phyloP scores from a whole-genome alignment of 2,113 vertebrate species.

The Nibea albiflora region DNA sequence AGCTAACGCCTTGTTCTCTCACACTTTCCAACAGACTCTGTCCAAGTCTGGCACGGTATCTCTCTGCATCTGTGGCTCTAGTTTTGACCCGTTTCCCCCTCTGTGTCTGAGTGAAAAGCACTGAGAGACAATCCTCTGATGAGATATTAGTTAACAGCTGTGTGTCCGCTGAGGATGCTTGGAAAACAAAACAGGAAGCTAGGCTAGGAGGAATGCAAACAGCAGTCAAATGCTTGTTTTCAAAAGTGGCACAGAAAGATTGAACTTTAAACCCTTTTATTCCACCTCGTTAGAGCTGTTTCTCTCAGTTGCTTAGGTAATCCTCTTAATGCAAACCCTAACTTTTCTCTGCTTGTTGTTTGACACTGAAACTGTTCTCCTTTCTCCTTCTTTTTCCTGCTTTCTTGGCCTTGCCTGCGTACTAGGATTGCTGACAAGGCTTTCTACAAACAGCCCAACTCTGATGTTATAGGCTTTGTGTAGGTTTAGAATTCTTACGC shows the following conservation, averaged over 20 bases:
- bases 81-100: constrained; percentile 10
- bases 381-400: constrained; percentile 78
- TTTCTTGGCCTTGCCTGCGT: constrained; percentile 78
- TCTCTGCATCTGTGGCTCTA: constrained; percentile 70
- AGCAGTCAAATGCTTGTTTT: constrained; percentile 14
- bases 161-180: constrained; percentile 11
- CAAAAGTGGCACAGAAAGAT: background rate
- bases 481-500: constrained; percentile 86
- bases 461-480: constrained; percentile 98
- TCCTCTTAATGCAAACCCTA: constrained; percentile 30
- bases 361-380: constrained; percentile 86
- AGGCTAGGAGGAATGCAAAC: constrained; percentile 38
- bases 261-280: background rate
- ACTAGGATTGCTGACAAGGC: constrained; percentile 99
- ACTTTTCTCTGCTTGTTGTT: constrained; percentile 66
- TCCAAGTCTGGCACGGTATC: constrained; percentile 83
- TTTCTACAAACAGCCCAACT: constrained; percentile 99
- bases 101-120: constrained; percentile 31
- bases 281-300: constrained; percentile 56
- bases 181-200: constrained; percentile 54
- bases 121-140: constrained; percentile 59
- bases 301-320: constrained; percentile 48
- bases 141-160: constrained; percentile 36
- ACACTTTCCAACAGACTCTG: constrained; percentile 83
- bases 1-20: constrained; percentile 75